These are phyloP conservation scores for Arothron firmamentum DNA, from an alignment of 2,113 vertebrate genomes.

Conservation along the genomic window DNA sequence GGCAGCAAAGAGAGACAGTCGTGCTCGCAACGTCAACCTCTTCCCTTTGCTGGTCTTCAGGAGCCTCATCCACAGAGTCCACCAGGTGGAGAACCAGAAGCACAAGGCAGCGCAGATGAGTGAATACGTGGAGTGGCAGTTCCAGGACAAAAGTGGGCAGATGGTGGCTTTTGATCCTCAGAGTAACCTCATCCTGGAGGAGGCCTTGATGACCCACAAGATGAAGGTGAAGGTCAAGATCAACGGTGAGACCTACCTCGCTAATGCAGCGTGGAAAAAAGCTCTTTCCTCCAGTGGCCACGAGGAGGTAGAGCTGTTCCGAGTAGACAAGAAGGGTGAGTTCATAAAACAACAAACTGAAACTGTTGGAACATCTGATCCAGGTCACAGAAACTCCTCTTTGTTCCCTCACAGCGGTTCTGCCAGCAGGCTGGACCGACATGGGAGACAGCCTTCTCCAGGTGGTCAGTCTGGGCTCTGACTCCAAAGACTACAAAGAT, in stretches of 20 bases:
- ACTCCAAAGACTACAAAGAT: conserved; percentile 48
- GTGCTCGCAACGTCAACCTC: neutral
- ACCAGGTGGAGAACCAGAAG: conserved; percentile 50
- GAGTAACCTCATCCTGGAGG: conserved; percentile 78
- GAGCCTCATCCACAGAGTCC: conserved; percentile 71
- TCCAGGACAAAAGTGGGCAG: neutral
- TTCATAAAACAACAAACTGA: too few species aligned
- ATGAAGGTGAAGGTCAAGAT: conserved; percentile 61
- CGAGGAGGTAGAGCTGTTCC: conserved; percentile 33
- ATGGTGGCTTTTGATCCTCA: conserved; percentile 66
- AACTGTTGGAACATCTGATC: neutral
- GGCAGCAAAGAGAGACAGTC: neutral
- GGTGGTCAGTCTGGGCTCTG: conserved; percentile 51
- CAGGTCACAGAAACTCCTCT: neutral
- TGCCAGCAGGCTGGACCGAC: conserved; percentile 77
- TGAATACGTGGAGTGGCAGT: conserved; percentile 78
- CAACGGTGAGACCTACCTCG: conserved; percentile 38
- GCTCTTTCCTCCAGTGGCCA: conserved; percentile 6
- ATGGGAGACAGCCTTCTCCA: conserved; percentile 62
- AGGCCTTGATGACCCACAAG: conserved; percentile 52
- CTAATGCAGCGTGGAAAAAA: conserved; percentile 1
- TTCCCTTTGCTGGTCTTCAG: conserved; percentile 56
- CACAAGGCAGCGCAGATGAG: conserved; percentile 64
- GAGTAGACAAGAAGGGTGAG: conserved; percentile 58
- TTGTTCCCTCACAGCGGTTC: neutral